Evolutionary conservation across 2,888 invertebrate species (phyloP), one percentile per base, ranked within the genome.

Genomic region (Ormyrus thymus): DNA sequence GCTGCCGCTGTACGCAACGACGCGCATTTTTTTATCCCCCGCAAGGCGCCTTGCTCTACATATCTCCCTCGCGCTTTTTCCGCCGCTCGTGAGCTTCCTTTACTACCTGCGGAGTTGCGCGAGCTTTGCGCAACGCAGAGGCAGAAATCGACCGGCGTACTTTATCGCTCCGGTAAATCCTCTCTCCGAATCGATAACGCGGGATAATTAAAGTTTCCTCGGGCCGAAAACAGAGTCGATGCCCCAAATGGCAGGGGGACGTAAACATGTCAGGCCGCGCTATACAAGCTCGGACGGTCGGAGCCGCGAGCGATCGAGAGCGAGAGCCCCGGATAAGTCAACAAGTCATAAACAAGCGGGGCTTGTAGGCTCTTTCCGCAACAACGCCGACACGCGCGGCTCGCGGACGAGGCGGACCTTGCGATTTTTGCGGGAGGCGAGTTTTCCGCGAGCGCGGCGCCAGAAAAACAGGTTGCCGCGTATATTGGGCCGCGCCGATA

Each of bases 381-480:
- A 13, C 13, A n/a, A 29, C 29, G 29, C 29, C 3, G 29, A 48
- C 11, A 29, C 50, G 46, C 55, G 6, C 8, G 3, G 5, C 11
- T 5, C 7, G 13, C 50, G 46, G 45, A 7, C 8, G 7, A 3
- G 7, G 9, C 6, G 13, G 61, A 62, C 64, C 64, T 72, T 55
- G 29, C 46, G 48, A 64, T 64, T 64, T 73, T 71, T 59, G 46
- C 13, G 9, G 6, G 50, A 9, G 48, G 11, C 46, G 56, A 51
- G 7, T 51, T 71, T 71, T 61, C 55, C 29, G 29, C 29, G 29
- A 29, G 15, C n/a, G 69, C 50, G 29, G 29, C 29, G 13, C 64
- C 13, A 46, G 8, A 15, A 46, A 55, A 77, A 77, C 77, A 77
- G 66, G 77, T 70, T 72, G 58, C 29, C 77, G 29, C 6, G 51